phyloP scores from a whole-genome alignment of 2,888 invertebrate genomes.

The Eupithecia vulgata region DNA sequence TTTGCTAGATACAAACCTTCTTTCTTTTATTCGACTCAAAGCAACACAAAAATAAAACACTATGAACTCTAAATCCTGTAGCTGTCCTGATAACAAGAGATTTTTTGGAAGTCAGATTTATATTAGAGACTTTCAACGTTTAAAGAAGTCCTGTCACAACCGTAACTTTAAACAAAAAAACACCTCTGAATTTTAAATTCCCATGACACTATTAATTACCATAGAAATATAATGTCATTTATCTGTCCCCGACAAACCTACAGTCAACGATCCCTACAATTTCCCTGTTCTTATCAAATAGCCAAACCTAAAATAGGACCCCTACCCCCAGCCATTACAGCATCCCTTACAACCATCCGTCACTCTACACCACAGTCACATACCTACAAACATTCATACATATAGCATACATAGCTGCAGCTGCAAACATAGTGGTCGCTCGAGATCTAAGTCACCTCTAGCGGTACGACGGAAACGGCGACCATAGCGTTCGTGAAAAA shows the following conservation, averaged over 20 bases:
- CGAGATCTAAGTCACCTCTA: background rate
- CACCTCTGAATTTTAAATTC: too few relatives aligned
- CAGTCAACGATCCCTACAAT: background rate
- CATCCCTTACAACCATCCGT: slow-evolving; percentile 21
- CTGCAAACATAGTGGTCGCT: background rate
- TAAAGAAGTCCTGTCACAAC: background rate
- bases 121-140: background rate
- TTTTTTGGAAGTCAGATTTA: too few relatives aligned
- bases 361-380: slow-evolving; percentile 23
- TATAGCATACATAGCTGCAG: background rate
- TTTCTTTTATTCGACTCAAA: background rate
- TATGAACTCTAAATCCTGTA: too few relatives aligned
- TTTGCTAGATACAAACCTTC: background rate
- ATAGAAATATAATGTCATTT: background rate
- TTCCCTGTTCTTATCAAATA: slow-evolving; percentile 1
- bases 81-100: too few relatives aligned
- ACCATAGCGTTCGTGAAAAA: background rate
- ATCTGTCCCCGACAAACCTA: background rate
- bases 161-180: too few relatives aligned
- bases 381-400: slow-evolving; percentile 9
- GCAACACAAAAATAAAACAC: too few relatives aligned
- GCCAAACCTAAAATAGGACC: background rate
- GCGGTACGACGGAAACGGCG: background rate
- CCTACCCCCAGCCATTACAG: slow-evolving; percentile 10
- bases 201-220: too few relatives aligned